Base-by-base conservation (phyloP, 2,113 vertebrate genomes). In the Podarcis muralis region DNA sequence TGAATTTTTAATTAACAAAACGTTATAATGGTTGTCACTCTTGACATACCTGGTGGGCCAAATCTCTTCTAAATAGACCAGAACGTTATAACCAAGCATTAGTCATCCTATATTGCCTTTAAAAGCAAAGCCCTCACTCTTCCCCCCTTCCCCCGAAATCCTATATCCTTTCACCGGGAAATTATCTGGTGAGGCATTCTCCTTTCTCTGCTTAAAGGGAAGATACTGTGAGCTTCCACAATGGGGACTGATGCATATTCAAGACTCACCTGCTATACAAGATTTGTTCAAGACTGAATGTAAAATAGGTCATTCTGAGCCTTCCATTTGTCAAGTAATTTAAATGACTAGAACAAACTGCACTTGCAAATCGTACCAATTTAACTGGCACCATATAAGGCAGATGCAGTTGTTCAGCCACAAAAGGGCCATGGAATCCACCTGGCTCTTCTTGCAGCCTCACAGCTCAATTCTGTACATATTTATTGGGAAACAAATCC, bases 1-100 rank as follows among this genome's bases (percentile, higher is more conserved):
- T 88, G 71, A 16, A 86, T 90, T 95, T 95, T 93, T 93, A 93
- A 95, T 95, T 96, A 93, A 86, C n/a, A 87, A 93, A 92, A 91
- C 76, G 66, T 87, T 84, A 92, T 87, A 76, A 6, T 16, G 27
- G 48, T 40, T 82, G 57, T 75, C 77, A 43, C 68, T 82, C 82
- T 71, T 71, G 65, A 30, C 25, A 92, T 30, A 91, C 0, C 0
- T 89, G 88, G 75, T 92, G 87, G 87, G 74, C 43, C 66, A 90
- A 89, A 89, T 74, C 62, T 0, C 35, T 82, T 65, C 62, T 57
- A 35, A 22, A 62, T 85, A 57, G 74, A 90, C 81, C 59, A 0
- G 81, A 91, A 57, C 84, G 74, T 81, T 94, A 76, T 91, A 82
- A 86, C 65, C 43, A 57, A 89, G 84, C 87, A 87, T 90, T 91